A percentile compares a stretch with the other conserved stretches of the same genome.
These are phyloP conservation scores for Jacana jacana DNA, from an alignment of 2,113 vertebrate species.

Conservation along the genomic window DNA sequence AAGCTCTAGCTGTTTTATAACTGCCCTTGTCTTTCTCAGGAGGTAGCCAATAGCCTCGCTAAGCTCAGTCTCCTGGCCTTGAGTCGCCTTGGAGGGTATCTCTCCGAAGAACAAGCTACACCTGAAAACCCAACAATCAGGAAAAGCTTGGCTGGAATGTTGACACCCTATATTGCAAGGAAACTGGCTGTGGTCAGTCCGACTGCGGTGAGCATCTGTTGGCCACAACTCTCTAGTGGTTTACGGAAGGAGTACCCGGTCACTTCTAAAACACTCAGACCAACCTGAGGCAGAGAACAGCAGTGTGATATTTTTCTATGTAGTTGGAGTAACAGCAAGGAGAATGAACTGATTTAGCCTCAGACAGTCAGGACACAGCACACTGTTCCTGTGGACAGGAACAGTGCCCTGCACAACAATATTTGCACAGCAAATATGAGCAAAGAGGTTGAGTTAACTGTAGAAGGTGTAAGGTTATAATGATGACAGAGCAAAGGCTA, in stretches of 20 bases:
- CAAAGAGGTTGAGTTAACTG: neutral
- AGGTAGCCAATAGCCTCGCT: slow-evolving; percentile 94
- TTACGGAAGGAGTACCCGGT: neutral
- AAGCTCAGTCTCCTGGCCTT: slow-evolving; percentile 90
- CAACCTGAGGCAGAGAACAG: neutral
- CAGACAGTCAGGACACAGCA: too few relatives aligned
- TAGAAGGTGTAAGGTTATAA: neutral
- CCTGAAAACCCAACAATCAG: slow-evolving; percentile 92
- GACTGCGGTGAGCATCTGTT: slow-evolving; percentile 79
- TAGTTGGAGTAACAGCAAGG: neutral
- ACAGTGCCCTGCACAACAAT: neutral
- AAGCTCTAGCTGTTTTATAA: neutral
- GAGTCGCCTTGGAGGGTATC: slow-evolving; percentile 91
- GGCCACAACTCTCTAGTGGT: neutral
- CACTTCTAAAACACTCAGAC: neutral
- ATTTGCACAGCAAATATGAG: neutral
- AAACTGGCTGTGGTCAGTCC: slow-evolving; percentile 83
- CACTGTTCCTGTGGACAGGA: neutral
- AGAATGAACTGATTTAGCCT: neutral
- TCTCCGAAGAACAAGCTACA: slow-evolving; percentile 76
- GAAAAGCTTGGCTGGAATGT: slow-evolving; percentile 93
- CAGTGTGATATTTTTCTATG: neutral
- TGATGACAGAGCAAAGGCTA: neutral
- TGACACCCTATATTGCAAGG: slow-evolving; percentile 91
- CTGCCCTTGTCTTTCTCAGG: slow-evolving; percentile 59